Base-by-base conservation (phyloP, 2,113 vertebrate species). In the Illadopsis cleaveri region DNA sequence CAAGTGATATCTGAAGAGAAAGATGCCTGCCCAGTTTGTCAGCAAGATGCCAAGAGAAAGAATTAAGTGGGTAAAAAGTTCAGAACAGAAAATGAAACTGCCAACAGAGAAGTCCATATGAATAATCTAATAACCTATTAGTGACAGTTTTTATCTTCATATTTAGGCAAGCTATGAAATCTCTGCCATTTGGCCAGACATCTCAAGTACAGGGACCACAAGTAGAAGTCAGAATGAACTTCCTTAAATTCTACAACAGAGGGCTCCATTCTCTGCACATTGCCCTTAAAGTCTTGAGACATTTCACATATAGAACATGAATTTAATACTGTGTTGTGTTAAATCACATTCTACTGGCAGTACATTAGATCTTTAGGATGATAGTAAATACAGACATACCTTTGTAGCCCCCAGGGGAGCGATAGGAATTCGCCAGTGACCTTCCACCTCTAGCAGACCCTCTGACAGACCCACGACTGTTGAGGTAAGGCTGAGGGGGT, bases 391-490 rank as follows among this genome's bases (percentile, higher is more conserved):
- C 35, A 95, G 45, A 65, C 97, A 90, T 98, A 99, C 98, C 99
- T 99, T 98, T 98, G 93, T 98, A 98, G 42, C 98, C 98, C 90
- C 98, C 98, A 91, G 98, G 97, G 87, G 98, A 98, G 70, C 98
- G 98, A 90, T 98, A 98, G 2, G 97, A 97, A 94, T 98, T 98
- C 45, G 95, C 93, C 91, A 98, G 94, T 14, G 98, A 98, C 92
- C 98, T 98, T 94, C 98, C 98, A 68, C 98, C 98, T 94, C 98
- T 98, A 85, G 98, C 60, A 96, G 98, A 98, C 96, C 99, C 99
- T 98, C 99, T 98, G 57, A 98, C 85, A 87, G 98, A 97, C 78
- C 98, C 98, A 92, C 98, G 98, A 82, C 84, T 97, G 80, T 77
- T 97, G 94, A 98, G 97, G 93, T 98, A 99, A 3, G 98, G 97